These are phyloP conservation scores for Geopemphigus sp. DNA, from an alignment of 1,140 invertebrate genomes.

Conservation along the genomic window DNA sequence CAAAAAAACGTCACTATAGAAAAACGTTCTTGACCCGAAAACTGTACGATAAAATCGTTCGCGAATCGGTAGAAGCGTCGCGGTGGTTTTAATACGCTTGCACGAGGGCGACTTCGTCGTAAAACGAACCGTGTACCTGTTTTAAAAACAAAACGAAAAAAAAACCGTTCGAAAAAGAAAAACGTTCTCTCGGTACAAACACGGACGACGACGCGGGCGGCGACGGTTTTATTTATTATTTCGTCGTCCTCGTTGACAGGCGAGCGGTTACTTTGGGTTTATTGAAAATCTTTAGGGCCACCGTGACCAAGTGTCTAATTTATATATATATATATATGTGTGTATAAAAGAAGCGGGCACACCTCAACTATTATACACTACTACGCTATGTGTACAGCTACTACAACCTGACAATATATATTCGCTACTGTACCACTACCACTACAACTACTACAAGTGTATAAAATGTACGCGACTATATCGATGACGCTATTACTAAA, in stretches of 20 bases:
- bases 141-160: no score
- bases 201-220: neutral
- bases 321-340: neutral
- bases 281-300: constrained; percentile 38
- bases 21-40: no score
- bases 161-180: no score
- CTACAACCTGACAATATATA: neutral
- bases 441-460: neutral
- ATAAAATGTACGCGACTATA: neutral
- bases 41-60: no score
- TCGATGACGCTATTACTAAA: neutral
- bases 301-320: constrained; percentile 1
- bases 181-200: neutral
- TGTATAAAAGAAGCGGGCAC: neutral
- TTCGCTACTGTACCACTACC: neutral
- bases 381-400: neutral
- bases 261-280: constrained; percentile 21
- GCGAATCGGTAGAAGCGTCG: no score
- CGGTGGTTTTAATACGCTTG: no score
- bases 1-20: no score
- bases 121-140: no score
- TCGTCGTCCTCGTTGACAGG: constrained; percentile 20
- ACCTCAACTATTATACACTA: neutral
- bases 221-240: constrained; percentile 29
- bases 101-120: no score